Evolutionary conservation across 2,888 invertebrate species (phyloP), one percentile per base, ranked within the genome.

Genomic region (Xylota segnis): DNA sequence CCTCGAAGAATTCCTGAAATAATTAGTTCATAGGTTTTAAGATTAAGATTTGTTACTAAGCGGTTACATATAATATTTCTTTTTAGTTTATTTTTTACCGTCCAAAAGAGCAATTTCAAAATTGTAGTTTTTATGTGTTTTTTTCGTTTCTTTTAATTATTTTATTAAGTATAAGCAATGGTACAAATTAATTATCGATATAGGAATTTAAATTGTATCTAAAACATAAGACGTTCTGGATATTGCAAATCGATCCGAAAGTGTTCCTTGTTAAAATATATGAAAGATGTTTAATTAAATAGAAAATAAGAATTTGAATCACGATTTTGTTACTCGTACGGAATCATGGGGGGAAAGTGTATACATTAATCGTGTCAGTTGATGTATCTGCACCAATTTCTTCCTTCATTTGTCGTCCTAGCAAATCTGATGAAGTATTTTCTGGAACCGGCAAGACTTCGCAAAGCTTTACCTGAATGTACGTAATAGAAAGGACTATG

Each of bases 181-280:
- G 77, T 77, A 77, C 77, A 77, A 77, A 77, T 77, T 52, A 70
- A 27, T 70, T 61, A 32, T 56, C 14, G 34, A 32, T 45, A 40
- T 50, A 40, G 9, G 18, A 52, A n/a, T 45, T 34, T 40, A 14
- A 71, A 29, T 37, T 43, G 56, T 43, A 54, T 61, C 32, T 6
- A 12, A 65, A 23, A 23, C 23, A 50, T 52, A 50, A 50, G 50
- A 27, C 27, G 50, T 27, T 23, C 12, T 14, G 16, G 9, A 4
- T 50, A 23, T 10, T 56, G 16, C 16, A n/a, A 16, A 43, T 47
- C 5, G 27, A 75, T 45, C 58, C 50, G 40, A 58, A 76, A 50
- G 63, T 75, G 74, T 75, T 75, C 56, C 18, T 45, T 65, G 32
- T n/a, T 50, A 54, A 45, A 45, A 40, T 23, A 12, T 43, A 47